Evolutionary conservation across 1,140 invertebrate species (phyloP).

Genomic region (Sarcophaga bullata): DNA sequence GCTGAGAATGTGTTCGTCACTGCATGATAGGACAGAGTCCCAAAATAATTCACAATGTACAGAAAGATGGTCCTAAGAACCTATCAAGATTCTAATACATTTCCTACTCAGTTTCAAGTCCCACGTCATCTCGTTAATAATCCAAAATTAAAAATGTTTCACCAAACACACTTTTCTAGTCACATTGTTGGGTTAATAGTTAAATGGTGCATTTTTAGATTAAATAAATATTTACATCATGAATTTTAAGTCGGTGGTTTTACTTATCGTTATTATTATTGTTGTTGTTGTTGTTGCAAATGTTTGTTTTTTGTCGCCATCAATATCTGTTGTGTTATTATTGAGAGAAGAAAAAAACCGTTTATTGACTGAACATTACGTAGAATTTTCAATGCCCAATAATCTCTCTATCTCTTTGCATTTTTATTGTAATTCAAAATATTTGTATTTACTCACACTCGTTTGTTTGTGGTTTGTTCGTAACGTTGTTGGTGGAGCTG

Average conservation of each 20-base stretch:
- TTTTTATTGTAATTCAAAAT: not conserved
- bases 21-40: too few species aligned
- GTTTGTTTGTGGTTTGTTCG: not conserved
- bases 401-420: not conserved
- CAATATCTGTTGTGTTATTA: not conserved
- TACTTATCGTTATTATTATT: too few species aligned
- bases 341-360: not conserved
- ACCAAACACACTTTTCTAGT: too few species aligned
- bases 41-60: too few species aligned
- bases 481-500: not conserved
- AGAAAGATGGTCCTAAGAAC: too few species aligned
- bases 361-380: not conserved
- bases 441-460: not conserved
- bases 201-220: not conserved
- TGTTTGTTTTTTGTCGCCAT: not conserved
- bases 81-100: too few species aligned
- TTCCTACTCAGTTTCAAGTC: too few species aligned
- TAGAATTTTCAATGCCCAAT: not conserved
- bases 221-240: not conserved
- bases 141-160: too few species aligned
- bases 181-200: not conserved
- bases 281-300: not conserved
- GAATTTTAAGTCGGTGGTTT: not conserved
- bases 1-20: too few species aligned
- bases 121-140: too few species aligned